Base-by-base conservation (phyloP, 2,888 invertebrate species). In the Carpatolechia fugitivella region DNA sequence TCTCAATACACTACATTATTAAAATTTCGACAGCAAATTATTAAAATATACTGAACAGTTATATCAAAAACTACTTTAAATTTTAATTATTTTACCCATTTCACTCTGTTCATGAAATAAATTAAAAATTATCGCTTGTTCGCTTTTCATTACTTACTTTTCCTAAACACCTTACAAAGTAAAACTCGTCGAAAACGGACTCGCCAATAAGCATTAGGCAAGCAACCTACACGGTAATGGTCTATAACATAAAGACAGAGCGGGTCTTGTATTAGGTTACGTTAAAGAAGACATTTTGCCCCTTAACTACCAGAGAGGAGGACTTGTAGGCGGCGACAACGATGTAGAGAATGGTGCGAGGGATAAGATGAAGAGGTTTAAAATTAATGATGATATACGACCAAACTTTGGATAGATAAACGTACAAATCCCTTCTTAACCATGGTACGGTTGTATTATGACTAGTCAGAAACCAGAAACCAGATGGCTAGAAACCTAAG, bases 271-370 rank as follows among this genome's bases (percentile, higher is more conserved):
- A 76, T 78, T 78, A 62, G 69, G 76, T 81, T 80, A 72, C 78
- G 71, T 78, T 78, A 80, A 87, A 80, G 80, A 82, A 88, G 85
- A 86, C 85, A 83, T 87, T 85, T 79, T 63, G 76, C 75, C 70
- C 70, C 62, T 70, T 74, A 74, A 76, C 74, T 74, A 68, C 69
- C 68, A 69, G 56, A 58, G 65, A 66, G 68, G 56, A 63, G 65
- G 61, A 65, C 64, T 69, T 68, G 82, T 83, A 78, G 84, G 85
- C 76, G 82, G 62, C 60, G 52, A 66, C 70, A 72, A 69, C 66
- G 72, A 72, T 63, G 55, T 5, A 62, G 13, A 1, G 1, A 4
- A 5, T 44, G 44, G 44, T 29, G 24, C 11, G 18, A 41, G 18
- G 18, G 40, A 18, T 1, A 20, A 20, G 40, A 18, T 41, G 11